Evolutionary conservation across 2,113 vertebrate species (phyloP).

Genomic region (Callipepla squamata): DNA sequence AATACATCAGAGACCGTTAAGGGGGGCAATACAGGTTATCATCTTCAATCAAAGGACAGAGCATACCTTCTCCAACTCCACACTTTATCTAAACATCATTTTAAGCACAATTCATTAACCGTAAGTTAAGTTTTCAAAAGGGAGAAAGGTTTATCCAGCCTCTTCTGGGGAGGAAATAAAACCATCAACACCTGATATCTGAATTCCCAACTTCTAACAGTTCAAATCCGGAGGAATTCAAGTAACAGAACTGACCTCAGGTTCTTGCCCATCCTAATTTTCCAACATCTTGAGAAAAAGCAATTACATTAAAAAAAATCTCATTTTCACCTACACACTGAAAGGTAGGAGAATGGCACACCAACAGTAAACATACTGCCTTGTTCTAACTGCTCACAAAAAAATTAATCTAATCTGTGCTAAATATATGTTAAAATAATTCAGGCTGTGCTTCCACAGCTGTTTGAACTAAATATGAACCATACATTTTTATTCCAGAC

Average conservation of each 20-base stretch:
- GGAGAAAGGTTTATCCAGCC: neutral
- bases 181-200: neutral
- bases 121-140: neutral
- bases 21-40: neutral
- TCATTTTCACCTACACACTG: neutral
- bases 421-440: neutral
- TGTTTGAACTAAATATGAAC: neutral
- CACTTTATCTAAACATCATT: neutral
- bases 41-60: neutral
- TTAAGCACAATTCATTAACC: neutral
- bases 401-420: neutral
- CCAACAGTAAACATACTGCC: neutral
- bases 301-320: neutral
- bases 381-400: neutral
- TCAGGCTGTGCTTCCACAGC: neutral
- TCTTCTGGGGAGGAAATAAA: neutral
- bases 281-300: neutral
- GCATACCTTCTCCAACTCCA: accelerated
- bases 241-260: neutral
- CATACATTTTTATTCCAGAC: neutral
- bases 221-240: neutral
- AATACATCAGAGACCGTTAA: neutral
- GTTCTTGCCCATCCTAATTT: neutral
- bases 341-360: neutral
- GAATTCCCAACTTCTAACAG: neutral